These are phyloP conservation scores for Prenolepis imparis DNA, from an alignment of 2,888 invertebrate genomes.

Conservation along the genomic window DNA sequence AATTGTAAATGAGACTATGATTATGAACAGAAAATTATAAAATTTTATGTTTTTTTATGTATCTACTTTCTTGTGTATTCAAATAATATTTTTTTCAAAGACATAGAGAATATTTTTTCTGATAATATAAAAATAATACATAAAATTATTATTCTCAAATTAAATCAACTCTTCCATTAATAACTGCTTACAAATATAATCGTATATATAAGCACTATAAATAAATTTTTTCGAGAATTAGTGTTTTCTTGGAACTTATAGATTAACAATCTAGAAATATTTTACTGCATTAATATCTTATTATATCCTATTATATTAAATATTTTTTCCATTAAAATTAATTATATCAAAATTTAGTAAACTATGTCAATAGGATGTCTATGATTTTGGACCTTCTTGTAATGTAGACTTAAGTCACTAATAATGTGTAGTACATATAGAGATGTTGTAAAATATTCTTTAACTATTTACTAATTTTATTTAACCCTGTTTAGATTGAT, in stretches of 20 bases:
- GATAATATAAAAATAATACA: slow-evolving; percentile 66
- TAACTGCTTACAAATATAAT: slow-evolving; percentile 66
- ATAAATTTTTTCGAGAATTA: slow-evolving; percentile 51
- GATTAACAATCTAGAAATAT: slow-evolving; percentile 58
- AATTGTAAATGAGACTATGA: slow-evolving; percentile 12
- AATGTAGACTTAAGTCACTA: slow-evolving; percentile 59
- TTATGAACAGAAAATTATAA: slow-evolving; percentile 2
- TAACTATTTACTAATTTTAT: slow-evolving; percentile 67
- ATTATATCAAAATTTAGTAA: slow-evolving; percentile 59
- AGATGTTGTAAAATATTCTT: slow-evolving; percentile 64
- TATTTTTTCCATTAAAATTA: slow-evolving; percentile 54
- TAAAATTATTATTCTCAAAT: slow-evolving; percentile 73
- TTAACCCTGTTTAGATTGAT: slow-evolving; percentile 71
- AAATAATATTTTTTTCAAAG: slow-evolving; percentile 15
- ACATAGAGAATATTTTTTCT: slow-evolving; percentile 56
- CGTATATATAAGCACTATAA: slow-evolving; percentile 62
- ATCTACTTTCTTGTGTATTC: neutral
- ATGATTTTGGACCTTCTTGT: slow-evolving; percentile 71
- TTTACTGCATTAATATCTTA: slow-evolving; percentile 55
- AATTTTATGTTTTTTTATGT: neutral
- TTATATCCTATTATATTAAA: slow-evolving; percentile 24
- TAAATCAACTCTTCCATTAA: slow-evolving; percentile 69
- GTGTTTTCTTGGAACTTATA: slow-evolving; percentile 11
- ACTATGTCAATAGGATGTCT: slow-evolving; percentile 52
- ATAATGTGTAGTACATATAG: slow-evolving; percentile 34